These are phyloP conservation scores for Callimorpha dominula DNA, from an alignment of 2,888 invertebrate species.

Conservation along the genomic window DNA sequence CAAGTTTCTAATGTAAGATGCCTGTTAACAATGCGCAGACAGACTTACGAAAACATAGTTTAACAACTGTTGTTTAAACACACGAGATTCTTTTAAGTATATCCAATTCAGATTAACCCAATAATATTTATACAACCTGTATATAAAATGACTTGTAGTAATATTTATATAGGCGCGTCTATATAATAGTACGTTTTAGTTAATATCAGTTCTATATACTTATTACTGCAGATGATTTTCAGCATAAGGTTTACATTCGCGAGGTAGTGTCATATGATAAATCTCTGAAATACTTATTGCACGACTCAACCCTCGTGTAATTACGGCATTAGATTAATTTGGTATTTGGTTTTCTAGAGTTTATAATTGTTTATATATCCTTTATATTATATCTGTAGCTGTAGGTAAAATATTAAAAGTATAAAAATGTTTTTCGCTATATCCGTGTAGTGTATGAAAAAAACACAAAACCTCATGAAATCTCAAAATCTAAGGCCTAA, in stretches of 20 bases:
- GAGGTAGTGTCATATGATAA: not conserved
- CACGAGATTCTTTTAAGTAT: conserved; percentile 5
- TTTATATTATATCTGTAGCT: conserved; percentile 39
- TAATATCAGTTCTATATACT: conserved; percentile 13
- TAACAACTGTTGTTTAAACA: not conserved
- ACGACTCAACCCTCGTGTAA: not conserved
- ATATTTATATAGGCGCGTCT: conserved; percentile 17
- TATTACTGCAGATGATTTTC: conserved; percentile 26
- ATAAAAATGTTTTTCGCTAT: conserved; percentile 42
- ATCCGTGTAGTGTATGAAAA: conserved; percentile 24
- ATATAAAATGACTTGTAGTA: conserved; percentile 27
- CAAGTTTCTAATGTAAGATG: not conserved
- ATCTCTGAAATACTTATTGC: not conserved
- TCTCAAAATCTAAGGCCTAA: conserved; percentile 44
- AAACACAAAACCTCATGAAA: conserved; percentile 22
- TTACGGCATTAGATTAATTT: conserved; percentile 11
- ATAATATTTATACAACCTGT: conserved; percentile 28
- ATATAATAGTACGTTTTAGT: conserved; percentile 22
- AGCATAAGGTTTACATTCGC: conserved; percentile 3
- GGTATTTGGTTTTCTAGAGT: conserved; percentile 32
- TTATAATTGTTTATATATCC: conserved; percentile 32
- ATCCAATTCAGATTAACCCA: conserved; percentile 37
- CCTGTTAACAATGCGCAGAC: not conserved
- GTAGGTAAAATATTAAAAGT: conserved; percentile 47
- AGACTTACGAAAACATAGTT: not conserved